These are phyloP conservation scores for Apolygus lucorum DNA, from an alignment of 1,140 invertebrate species.

Conservation along the genomic window DNA sequence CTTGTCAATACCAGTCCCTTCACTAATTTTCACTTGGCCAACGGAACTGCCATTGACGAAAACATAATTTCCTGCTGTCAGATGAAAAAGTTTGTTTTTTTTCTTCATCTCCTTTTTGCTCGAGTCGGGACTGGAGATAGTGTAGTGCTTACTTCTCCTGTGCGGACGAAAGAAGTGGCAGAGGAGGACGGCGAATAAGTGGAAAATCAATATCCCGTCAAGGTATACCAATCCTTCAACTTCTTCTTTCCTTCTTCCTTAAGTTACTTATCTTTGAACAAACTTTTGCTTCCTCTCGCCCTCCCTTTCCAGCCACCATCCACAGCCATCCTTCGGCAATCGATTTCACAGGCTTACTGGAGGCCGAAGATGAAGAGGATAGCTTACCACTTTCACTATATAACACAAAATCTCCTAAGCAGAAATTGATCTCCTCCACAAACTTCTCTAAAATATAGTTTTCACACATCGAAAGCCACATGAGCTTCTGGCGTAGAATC, in stretches of 20 bases:
- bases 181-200: not conserved
- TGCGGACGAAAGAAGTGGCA: not conserved
- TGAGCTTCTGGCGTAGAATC: too few relatives aligned
- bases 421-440: too few relatives aligned
- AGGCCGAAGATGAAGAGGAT: too few relatives aligned
- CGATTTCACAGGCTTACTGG: too few relatives aligned
- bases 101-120: not conserved
- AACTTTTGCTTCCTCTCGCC: not conserved
- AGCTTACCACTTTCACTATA: too few relatives aligned
- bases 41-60: too few relatives aligned
- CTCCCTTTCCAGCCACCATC: not conserved
- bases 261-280: constrained; percentile 3
- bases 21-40: too few relatives aligned
- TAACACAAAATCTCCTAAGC: too few relatives aligned
- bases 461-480: too few relatives aligned
- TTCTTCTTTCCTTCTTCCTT: constrained; percentile 7
- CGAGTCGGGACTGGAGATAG: not conserved
- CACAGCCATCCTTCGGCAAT: not conserved
- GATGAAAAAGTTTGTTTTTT: not conserved
- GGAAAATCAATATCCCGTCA: constrained; percentile 15
- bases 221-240: constrained; percentile 9
- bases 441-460: too few relatives aligned
- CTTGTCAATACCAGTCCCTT: too few relatives aligned
- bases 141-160: too few relatives aligned
- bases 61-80: constrained; percentile 8